Conservation (phyloP, 2,113 vertebrate genomes). For the Ictalurus punctatus region DNA sequence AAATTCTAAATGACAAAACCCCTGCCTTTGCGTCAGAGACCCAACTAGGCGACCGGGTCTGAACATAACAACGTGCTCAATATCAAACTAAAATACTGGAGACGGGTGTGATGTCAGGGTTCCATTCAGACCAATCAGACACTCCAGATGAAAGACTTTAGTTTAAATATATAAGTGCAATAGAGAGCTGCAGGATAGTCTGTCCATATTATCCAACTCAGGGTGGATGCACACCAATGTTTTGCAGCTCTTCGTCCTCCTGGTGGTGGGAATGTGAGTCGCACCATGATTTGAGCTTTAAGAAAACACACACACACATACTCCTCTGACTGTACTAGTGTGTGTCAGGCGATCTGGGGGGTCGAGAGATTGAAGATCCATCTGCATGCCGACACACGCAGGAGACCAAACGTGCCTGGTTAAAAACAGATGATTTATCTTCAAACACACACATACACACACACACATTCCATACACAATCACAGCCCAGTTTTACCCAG, state of each 20-base stretch:
- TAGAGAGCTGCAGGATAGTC: neutral
- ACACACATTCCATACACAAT: conserved; percentile 10
- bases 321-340: conserved; percentile 19
- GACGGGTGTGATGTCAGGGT: neutral
- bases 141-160: neutral
- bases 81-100: neutral
- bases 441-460: conserved; percentile 7
- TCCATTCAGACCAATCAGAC: neutral
- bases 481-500: neutral
- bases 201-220: neutral
- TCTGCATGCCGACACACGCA: conserved; percentile 54
- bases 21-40: neutral
- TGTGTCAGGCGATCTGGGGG: conserved; percentile 39
- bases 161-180: neutral
- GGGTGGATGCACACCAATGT: neutral
- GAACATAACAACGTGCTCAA: neutral
- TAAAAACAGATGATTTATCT: conserved; percentile 31
- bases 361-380: conserved; percentile 53
- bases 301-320: neutral
- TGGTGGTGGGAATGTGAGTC: conserved; percentile 29
- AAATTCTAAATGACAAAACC: neutral
- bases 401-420: conserved; percentile 48
- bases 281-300: neutral
- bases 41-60: neutral
- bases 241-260: neutral